Percentiles rank a stretch among this genome's conserved stretches.
Conservation (phyloP, 2,888 invertebrate species). For the Drosophila kanekoi region DNA sequence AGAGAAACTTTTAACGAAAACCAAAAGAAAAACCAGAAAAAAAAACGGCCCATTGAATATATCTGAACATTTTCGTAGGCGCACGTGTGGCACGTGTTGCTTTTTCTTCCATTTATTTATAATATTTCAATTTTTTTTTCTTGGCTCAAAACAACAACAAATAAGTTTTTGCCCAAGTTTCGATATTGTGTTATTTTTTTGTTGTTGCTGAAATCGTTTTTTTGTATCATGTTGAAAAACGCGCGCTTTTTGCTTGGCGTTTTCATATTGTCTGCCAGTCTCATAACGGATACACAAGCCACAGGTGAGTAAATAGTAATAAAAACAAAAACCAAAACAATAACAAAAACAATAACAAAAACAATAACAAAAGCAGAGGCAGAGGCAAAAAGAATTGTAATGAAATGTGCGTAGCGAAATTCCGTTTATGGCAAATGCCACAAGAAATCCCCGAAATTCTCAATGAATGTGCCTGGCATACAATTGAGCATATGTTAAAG, state of each 20-base stretch:
- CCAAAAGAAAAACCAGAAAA: background rate
- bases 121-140: no score
- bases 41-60: background rate
- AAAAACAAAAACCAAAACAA: no score
- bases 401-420: background rate
- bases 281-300: constrained; percentile 59
- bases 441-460: background rate
- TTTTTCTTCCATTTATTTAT: background rate
- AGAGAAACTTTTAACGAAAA: background rate
- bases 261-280: constrained; percentile 58
- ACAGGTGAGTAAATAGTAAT: constrained; percentile 60
- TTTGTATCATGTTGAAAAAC: constrained; percentile 58
- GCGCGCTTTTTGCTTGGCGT: constrained; percentile 54
- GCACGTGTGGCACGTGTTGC: constrained; percentile 8
- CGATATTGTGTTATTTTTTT: constrained; percentile 1
- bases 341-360: no score
- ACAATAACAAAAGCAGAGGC: background rate
- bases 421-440: background rate
- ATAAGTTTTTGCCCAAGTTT: constrained; percentile 13
- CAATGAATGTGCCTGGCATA: constrained; percentile 1
- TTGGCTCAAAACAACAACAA: constrained; percentile 7
- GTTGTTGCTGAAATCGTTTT: constrained; percentile 9
- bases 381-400: no score
- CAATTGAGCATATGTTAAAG: background rate
- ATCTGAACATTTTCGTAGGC: constrained; percentile 3